Conservation (phyloP, 1,140 invertebrate genomes). For the Cydia strobilella region DNA sequence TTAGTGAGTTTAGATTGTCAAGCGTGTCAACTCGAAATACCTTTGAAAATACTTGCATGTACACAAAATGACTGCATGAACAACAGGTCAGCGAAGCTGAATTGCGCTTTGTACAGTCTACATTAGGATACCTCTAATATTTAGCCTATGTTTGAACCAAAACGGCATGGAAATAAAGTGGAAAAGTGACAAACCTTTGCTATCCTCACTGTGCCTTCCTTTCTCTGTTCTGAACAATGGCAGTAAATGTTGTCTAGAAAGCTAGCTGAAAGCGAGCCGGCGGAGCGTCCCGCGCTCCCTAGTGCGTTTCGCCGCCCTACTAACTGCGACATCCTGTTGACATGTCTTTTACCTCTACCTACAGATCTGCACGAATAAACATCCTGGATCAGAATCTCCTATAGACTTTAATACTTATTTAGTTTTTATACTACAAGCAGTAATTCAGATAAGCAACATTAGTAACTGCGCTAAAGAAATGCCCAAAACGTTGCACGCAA, state of each 20-base stretch:
- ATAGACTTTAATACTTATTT: background rate
- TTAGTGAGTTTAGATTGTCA: too few relatives aligned
- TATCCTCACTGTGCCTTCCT: slow-evolving; percentile 22
- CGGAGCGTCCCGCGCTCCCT: slow-evolving; percentile 43
- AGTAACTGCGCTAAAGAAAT: too few relatives aligned
- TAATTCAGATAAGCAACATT: slow-evolving; percentile 1
- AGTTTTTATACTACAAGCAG: slow-evolving; percentile 20
- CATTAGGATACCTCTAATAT: background rate
- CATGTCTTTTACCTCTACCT: slow-evolving; percentile 48
- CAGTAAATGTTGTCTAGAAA: slow-evolving; percentile 50
- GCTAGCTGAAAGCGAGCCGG: slow-evolving; percentile 41
- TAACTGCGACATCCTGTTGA: slow-evolving; percentile 36
- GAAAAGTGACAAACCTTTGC: slow-evolving; percentile 13
- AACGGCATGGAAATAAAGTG: background rate
- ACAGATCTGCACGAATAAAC: slow-evolving; percentile 42
- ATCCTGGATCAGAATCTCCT: background rate
- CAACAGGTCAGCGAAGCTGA: background rate
- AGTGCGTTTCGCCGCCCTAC: slow-evolving; percentile 58
- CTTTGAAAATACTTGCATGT: too few relatives aligned
- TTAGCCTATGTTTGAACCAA: background rate
- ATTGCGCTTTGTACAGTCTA: background rate
- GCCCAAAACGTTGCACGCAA: too few relatives aligned
- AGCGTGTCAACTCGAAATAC: too few relatives aligned
- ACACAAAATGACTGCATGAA: too few relatives aligned
- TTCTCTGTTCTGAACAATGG: slow-evolving; percentile 49